A percentile compares a stretch with the other conserved stretches of the same genome.
Evolutionary conservation across 2,888 invertebrate genomes (phyloP).

Genomic region (Cantharis lateralis): DNA sequence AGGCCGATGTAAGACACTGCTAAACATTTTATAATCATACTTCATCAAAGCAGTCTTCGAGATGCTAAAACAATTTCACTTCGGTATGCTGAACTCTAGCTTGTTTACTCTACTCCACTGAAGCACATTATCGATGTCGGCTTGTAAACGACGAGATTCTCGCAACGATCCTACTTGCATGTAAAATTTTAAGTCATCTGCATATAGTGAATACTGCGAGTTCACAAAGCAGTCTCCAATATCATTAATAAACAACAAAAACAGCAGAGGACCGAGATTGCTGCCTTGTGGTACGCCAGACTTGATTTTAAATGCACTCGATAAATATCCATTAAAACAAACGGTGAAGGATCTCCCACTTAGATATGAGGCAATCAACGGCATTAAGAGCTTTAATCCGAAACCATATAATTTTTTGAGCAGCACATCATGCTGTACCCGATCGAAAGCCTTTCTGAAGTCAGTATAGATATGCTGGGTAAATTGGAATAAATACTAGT

Average conservation of each 20-base stretch:
- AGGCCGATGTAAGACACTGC: too few relatives aligned
- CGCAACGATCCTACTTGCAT: not conserved
- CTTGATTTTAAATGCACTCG: not conserved
- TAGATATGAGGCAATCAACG: not conserved
- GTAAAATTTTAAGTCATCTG: not conserved
- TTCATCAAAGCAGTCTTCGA: too few relatives aligned
- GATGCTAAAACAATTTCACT: too few relatives aligned
- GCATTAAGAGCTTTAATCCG: not conserved
- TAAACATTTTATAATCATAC: too few relatives aligned
- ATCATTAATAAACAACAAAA: too few relatives aligned
- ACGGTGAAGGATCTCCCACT: not conserved
- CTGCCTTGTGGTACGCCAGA: not conserved
- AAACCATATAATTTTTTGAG: not conserved
- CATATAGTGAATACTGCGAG: not conserved
- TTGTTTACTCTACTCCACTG: not conserved
- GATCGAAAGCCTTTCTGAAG: not conserved
- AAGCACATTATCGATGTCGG: not conserved
- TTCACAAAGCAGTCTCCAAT: not conserved
- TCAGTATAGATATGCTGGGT: too few relatives aligned
- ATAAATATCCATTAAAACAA: not conserved
- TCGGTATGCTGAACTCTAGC: not conserved
- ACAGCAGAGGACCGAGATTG: not conserved
- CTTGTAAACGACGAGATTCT: not conserved
- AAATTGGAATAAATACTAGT: too few relatives aligned
- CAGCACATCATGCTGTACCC: not conserved